phyloP scores from a whole-genome alignment of 2,888 invertebrate genomes.

The Boloria selene region DNA sequence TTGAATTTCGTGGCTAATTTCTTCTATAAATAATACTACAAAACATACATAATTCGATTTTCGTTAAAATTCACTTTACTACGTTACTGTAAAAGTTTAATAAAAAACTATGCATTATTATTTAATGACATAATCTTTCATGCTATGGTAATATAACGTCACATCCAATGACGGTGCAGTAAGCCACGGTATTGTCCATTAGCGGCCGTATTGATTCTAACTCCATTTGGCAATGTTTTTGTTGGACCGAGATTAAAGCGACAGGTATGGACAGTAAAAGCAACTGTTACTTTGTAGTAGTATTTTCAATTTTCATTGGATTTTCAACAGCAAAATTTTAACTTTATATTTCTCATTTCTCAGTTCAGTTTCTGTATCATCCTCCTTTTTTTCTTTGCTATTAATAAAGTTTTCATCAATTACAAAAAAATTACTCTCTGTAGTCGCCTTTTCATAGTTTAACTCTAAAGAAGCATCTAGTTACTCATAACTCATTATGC shows the following conservation, averaged over 20 bases:
- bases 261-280: background rate
- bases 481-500: constrained; percentile 6
- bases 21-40: no score
- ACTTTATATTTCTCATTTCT: background rate
- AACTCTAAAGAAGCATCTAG: background rate
- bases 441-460: background rate
- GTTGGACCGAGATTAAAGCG: constrained; percentile 17
- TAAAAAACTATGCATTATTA: background rate
- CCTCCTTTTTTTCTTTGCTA: no score
- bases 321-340: constrained; percentile 2
- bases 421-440: background rate
- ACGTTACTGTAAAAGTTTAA: background rate
- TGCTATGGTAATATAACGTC: constrained; percentile 24
- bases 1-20: no score
- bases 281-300: constrained; percentile 2
- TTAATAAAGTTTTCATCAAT: background rate
- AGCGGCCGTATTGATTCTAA: constrained; percentile 31
- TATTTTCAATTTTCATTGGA: constrained; percentile 9
- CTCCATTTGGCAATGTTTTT: constrained; percentile 31
- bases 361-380: no score
- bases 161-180: constrained; percentile 15
- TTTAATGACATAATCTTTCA: background rate
- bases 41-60: no score
- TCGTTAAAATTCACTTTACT: background rate
- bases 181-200: constrained; percentile 26